phyloP scores from a whole-genome alignment of 1,140 invertebrate genomes.

The Bombus breviceps region DNA sequence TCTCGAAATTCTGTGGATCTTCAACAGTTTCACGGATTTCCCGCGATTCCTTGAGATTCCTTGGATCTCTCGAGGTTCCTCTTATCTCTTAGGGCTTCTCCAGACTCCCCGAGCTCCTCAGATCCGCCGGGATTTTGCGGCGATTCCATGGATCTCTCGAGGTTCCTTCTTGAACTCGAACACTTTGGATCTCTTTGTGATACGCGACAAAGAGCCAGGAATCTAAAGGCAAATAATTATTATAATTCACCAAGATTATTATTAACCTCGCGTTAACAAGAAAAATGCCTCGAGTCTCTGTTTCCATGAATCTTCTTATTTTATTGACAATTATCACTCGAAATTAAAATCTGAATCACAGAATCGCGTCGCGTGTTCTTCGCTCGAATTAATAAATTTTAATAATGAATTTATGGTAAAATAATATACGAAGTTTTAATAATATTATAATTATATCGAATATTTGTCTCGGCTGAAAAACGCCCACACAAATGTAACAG shows the following conservation, averaged over 20 bases:
- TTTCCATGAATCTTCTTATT: too few relatives aligned
- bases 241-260: not conserved
- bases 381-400: too few relatives aligned
- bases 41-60: not conserved
- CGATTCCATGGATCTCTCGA: not conserved
- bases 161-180: not conserved
- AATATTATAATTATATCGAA: too few relatives aligned
- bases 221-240: not conserved
- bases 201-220: not conserved
- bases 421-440: too few relatives aligned
- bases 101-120: not conserved
- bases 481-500: not conserved
- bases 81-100: not conserved
- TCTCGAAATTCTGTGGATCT: conserved; percentile 23
- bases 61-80: conserved; percentile 1
- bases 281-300: too few relatives aligned
- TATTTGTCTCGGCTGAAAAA: not conserved
- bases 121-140: not conserved
- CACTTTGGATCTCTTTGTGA: not conserved
- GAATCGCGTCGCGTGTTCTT: too few relatives aligned
- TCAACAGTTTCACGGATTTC: not conserved
- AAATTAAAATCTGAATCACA: too few relatives aligned
- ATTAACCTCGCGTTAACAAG: too few relatives aligned
- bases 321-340: too few relatives aligned
- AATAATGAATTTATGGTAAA: too few relatives aligned